Evolutionary conservation across 1,140 invertebrate genomes (phyloP).

Genomic region (Zaprionus kolodkinae): DNA sequence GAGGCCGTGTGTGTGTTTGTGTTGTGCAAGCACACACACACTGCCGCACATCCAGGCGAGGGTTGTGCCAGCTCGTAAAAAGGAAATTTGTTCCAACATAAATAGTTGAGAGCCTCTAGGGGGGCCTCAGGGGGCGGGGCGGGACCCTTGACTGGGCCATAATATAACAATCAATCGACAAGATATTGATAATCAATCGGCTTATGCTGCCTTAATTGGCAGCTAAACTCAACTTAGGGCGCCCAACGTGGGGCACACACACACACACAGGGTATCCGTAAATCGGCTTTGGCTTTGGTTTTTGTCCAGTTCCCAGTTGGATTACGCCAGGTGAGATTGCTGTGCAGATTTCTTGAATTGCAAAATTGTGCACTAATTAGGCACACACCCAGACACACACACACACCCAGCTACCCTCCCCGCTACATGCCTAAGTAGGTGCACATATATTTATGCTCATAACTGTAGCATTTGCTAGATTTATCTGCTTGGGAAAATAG

Average conservation of each 20-base stretch:
- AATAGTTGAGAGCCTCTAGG: background rate
- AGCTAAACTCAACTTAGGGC: constrained; percentile 5
- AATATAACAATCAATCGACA: constrained; percentile 11
- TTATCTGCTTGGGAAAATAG: background rate
- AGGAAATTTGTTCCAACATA: constrained; percentile 14
- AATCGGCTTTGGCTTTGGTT: background rate
- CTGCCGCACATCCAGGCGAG: background rate
- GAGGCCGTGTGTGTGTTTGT: constrained; percentile 19
- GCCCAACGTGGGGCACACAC: constrained; percentile 1
- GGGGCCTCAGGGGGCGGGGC: background rate
- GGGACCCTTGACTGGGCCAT: background rate
- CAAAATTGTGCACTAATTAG: background rate
- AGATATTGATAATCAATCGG: constrained; percentile 10
- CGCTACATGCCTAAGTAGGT: background rate
- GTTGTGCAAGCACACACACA: constrained; percentile 10
- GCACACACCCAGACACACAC: background rate
- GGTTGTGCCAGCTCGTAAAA: constrained; percentile 9
- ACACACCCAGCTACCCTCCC: background rate
- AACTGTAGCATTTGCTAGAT: constrained; percentile 3
- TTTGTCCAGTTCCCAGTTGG: background rate
- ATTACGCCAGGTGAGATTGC: background rate
- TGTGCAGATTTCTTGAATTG: background rate
- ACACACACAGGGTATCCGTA: background rate
- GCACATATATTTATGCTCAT: constrained; percentile 6
- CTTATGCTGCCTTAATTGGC: background rate